Base-by-base conservation (phyloP, 2,888 invertebrate genomes). In the Bugulina stolonifera region DNA sequence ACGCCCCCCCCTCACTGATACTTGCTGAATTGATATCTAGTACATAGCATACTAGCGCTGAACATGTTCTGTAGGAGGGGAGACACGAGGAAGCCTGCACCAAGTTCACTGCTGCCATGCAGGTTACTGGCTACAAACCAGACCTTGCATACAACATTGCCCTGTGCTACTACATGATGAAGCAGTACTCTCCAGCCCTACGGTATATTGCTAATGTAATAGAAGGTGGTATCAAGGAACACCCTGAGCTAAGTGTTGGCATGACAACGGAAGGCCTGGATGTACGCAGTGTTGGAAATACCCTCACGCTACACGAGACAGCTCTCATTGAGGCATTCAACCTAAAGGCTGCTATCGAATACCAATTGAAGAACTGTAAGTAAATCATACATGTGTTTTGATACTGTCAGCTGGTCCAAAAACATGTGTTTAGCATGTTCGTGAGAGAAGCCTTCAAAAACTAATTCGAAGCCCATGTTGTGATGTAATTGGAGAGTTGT, bases 261-360 rank as follows among this genome's bases (percentile, higher is more conserved):
- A 94, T 95, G 89, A 94, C 94, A 82, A 93, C 95, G 32, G 98
- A 98, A 83, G 87, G 87, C 23, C 83, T 87, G 70, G 87, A 87
- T 76, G 92, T 94, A 0, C 89, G 96, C 75, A 96, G 96, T 81
- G 97, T 99, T 52, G 98, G 98, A 0, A 97, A 97, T 84, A 94
- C 95, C 0, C 86, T 94, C 73, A 92, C 92, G 0, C 87, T 99
- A 73, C 96, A 98, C 80, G 91, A 97, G 83, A 97, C 98, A 1
- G 95, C 96, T 27, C 88, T 99, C 1, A 93, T 99, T 18, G 99
- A 99, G 86, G 97, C 98, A 0, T 94, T 98, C 81, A 99, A 99
- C 86, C 87, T 99, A 29, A 98, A 98, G 87, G 96, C 98, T 14
- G 98, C 98, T 1, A 94, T 99, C 78, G 97, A 98, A 85, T 99